Base-by-base conservation (phyloP, 2,113 vertebrate species). In the Seriola aureovittata region DNA sequence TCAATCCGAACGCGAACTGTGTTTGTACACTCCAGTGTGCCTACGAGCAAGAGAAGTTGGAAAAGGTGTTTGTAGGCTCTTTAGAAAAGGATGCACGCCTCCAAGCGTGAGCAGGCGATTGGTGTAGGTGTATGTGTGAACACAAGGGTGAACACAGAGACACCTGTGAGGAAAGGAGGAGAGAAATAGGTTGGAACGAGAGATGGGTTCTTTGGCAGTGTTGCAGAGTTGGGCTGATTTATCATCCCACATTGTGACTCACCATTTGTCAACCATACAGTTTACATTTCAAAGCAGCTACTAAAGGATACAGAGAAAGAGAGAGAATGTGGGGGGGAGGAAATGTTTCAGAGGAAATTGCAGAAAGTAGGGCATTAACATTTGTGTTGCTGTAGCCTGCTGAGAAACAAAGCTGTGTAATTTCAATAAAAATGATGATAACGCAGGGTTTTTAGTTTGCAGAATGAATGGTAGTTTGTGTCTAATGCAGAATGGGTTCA, bases 171-270 rank as follows among this genome's bases (percentile, higher is more conserved):
- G 79, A 87, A 79, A 89, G 76, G 78, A 88, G 81, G 68, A 87
- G 79, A 85, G 79, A 81, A 68, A 81, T 46, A 76, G 73, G 62
- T 76, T 62, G 65, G 78, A 89, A 64, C 64, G 48, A 89, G 74
- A 85, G 78, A 89, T 52, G 54, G 78, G 50, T 79, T 85, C 29
- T 32, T 86, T 82, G 84, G 90, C 88, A 86, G 74, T 42, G 4
- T 67, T 57, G 75, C 60, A 58, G 75, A 89, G 64, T 86, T 59
- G 84, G 91, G 91, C 85, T 86, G 89, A 93, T 94, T 91, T 92
- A 92, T 92, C 92, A 90, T 73, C 92, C 91, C 90, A 94, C 94
- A 89, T 83, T 85, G 81, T 94, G 94, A 95, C 90, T 94, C 93
- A 94, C 79, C 66, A 75, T 89, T 92, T 82, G 82, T 91, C 84